Base-by-base conservation (phyloP, 2,113 vertebrate genomes). In the Sarotherodon lohbergeri region DNA sequence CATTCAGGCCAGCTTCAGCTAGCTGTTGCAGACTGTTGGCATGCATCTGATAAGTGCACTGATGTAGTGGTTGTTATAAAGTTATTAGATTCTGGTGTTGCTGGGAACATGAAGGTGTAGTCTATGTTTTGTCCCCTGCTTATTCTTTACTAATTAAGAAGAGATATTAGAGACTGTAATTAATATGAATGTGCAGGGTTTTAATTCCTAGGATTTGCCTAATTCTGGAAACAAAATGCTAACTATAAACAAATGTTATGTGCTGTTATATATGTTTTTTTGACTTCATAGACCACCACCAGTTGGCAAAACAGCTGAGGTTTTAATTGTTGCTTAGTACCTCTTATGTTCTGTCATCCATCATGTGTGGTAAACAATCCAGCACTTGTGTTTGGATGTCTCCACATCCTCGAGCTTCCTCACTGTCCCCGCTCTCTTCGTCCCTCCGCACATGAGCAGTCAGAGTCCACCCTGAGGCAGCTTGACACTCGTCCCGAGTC, bases 401-500 rank as follows among this genome's bases (percentile, higher is more conserved):
- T 55, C 27, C n/a, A 22, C 32, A 68, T 9, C 52, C 79, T 24
- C 9, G 24, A 52, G 9, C 61, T 43, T 57, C 27, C 71, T 85
- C 59, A 8, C 55, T 55, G 6, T 82, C 61, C 68, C 24, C 52
- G 9, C 73, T 24, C 39, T 81, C 63, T 55, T 59, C 57, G 52
- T 83, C 54, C 32, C 89, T 91, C 73, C 57, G 79, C 90, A 81
- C 92, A 82, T 78, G 79, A 93, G 90, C 84, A 61, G 89, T 88
- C 87, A 56, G 81, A 52, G 29, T 22, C 34, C 7, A 17, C 91
- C 93, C 92, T 43, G 61, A 86, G 94, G 93, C 91, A 48, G 86
- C 89, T 71, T 10, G 87, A 94, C 94, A 93, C 94, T 94, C 50
- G 91, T 91, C 90, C 66, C 2, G 56, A 90, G 81, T 95, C 94